Evolutionary conservation across 1,140 invertebrate genomes (phyloP).

Genomic region (Leptopilina clavipes): DNA sequence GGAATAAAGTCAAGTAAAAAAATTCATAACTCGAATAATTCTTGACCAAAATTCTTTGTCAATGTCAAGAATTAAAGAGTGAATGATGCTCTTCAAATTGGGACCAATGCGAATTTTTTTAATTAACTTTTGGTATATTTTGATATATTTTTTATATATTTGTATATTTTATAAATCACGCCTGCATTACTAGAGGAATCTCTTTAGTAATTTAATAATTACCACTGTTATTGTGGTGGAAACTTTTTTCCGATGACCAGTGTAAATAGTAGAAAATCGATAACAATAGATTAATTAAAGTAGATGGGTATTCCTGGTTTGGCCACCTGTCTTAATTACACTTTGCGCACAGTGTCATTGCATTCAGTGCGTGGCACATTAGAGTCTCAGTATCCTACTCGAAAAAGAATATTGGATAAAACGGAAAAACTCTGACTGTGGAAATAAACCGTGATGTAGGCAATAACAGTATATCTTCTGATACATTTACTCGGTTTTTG

Average conservation of each 20-base stretch:
- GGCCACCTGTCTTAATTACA: conserved; percentile 27
- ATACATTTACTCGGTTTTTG: conserved; percentile 16
- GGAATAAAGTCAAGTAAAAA: no score
- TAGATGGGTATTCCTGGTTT: conserved; percentile 10
- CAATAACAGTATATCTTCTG: conserved; percentile 27
- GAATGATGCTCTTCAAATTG: no score
- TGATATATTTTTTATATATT: no score
- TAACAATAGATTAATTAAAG: conserved; percentile 27
- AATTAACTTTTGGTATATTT: no score
- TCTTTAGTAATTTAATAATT: neutral
- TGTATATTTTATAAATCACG: no score
- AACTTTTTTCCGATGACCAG: conserved; percentile 37
- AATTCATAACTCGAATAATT: no score
- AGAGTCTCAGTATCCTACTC: neutral
- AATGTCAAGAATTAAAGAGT: no score
- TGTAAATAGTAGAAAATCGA: conserved; percentile 36
- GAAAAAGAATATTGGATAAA: conserved; percentile 12
- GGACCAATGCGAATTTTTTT: no score
- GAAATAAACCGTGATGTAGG: neutral
- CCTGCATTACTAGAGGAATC: no score
- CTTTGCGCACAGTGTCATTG: conserved; percentile 2
- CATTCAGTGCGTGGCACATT: conserved; percentile 14
- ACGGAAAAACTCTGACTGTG: neutral
- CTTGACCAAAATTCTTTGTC: no score
- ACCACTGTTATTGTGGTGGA: neutral